These are phyloP conservation scores for Phyllostomus hastatus DNA, from an alignment of 2,113 vertebrate species.

Conservation along the genomic window DNA sequence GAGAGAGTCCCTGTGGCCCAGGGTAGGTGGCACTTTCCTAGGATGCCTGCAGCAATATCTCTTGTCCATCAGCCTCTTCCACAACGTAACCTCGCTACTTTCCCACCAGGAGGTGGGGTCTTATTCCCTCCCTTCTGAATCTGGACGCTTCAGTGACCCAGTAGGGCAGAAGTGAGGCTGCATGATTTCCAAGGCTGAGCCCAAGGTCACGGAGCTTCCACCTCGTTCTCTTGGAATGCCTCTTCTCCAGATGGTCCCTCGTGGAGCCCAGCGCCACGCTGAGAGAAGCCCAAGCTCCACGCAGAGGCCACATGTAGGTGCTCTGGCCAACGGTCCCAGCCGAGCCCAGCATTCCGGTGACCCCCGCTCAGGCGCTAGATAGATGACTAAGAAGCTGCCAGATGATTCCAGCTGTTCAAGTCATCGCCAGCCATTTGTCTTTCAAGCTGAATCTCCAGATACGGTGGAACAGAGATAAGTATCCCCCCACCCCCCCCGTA, in stretches of 20 bases:
- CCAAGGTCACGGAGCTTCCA: neutral
- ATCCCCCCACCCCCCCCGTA: neutral
- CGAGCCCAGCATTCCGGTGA: neutral
- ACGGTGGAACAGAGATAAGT: neutral
- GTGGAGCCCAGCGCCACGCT: neutral
- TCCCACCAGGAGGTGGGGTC: neutral
- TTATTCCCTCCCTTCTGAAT: neutral
- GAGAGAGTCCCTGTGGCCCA: rapidly evolving
- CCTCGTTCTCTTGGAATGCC: neutral
- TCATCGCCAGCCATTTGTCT: neutral
- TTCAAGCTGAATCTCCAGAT: neutral
- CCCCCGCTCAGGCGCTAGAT: neutral
- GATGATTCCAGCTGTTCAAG: neutral
- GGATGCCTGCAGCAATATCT: neutral
- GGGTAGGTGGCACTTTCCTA: neutral
- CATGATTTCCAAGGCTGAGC: neutral
- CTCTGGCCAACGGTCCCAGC: neutral
- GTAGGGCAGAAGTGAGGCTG: rapidly evolving
- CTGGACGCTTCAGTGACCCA: neutral
- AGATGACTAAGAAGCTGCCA: neutral
- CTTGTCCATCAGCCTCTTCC: neutral
- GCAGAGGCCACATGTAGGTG: neutral
- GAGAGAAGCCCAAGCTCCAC: neutral
- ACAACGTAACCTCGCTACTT: neutral
- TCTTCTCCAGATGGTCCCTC: neutral